Evolutionary conservation across 2,888 invertebrate genomes (phyloP).

Genomic region (Gnatocerus cornutus): DNA sequence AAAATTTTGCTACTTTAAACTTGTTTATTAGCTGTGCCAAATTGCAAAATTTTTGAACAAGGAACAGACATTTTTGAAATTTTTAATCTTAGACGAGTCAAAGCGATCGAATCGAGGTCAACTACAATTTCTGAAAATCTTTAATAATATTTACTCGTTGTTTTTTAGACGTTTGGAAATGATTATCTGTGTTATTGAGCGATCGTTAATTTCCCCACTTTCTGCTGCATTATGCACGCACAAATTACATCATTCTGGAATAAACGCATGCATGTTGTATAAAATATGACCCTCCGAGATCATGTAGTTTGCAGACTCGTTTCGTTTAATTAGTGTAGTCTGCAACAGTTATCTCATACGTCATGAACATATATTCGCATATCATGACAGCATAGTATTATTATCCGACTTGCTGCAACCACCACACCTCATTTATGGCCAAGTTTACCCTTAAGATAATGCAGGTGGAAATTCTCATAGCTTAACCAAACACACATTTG

Average conservation of each 20-base stretch:
- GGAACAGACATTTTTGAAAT: no score
- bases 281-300: conserved; percentile 16
- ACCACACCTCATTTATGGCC: conserved; percentile 6
- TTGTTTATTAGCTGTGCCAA: no score
- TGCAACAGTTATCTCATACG: conserved; percentile 49
- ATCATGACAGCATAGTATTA: conserved; percentile 44
- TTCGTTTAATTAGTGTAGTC: conserved; percentile 45
- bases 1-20: no score
- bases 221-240: neutral
- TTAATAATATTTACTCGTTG: no score
- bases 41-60: no score
- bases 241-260: neutral
- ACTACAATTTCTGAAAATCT: no score
- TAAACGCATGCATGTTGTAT: conserved; percentile 4
- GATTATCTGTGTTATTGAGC: no score
- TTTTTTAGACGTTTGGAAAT: no score
- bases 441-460: conserved; percentile 18
- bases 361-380: conserved; percentile 48
- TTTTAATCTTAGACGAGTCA: no score
- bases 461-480: neutral
- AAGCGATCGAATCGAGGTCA: no score
- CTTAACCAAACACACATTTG: conserved; percentile 4
- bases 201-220: no score
- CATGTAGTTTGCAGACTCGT: conserved; percentile 25
- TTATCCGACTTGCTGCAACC: conserved; percentile 38